phyloP scores from a whole-genome alignment of 2,888 invertebrate genomes.

The Hololepta plana region DNA sequence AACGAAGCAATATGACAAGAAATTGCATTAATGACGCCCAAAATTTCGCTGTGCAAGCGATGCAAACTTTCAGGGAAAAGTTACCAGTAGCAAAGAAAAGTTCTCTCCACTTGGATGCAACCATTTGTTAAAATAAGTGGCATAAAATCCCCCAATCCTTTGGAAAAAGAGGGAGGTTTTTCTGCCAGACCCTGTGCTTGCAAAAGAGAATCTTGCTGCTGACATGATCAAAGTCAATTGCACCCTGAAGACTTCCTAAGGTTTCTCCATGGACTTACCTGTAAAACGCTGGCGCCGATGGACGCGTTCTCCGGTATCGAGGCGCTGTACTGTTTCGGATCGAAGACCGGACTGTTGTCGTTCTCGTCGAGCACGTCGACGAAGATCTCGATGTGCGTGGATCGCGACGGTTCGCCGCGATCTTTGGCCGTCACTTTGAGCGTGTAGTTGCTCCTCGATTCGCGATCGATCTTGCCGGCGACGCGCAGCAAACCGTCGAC shows the following conservation, averaged over 20 bases:
- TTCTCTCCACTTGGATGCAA: too few relatives aligned
- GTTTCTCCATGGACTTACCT: slow-evolving; percentile 32
- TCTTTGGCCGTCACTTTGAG: slow-evolving; percentile 70
- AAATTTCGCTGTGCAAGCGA: too few relatives aligned
- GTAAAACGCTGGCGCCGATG: slow-evolving; percentile 77
- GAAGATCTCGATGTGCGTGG: slow-evolving; percentile 46
- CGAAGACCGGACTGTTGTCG: slow-evolving; percentile 78
- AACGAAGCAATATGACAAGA: too few relatives aligned
- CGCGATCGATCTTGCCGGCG: slow-evolving; percentile 72
- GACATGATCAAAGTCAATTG: too few relatives aligned
- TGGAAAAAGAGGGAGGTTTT: too few relatives aligned
- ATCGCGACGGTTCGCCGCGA: slow-evolving; percentile 66
- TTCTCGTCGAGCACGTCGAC: slow-evolving; percentile 74
- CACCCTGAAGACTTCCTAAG: background rate
- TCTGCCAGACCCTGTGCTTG: slow-evolving; percentile 1
- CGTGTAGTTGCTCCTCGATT: slow-evolving; percentile 54
- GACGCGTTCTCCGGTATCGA: slow-evolving; percentile 87
- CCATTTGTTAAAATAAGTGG: too few relatives aligned
- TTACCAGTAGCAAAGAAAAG: too few relatives aligned
- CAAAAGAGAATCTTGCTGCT: too few relatives aligned
- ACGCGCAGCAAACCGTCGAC: slow-evolving; percentile 78
- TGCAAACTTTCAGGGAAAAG: too few relatives aligned
- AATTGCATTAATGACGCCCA: too few relatives aligned
- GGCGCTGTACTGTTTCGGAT: slow-evolving; percentile 77
- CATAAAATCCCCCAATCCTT: too few relatives aligned